Percentiles rank a stretch among this genome's conserved stretches.
Evolutionary conservation across 2,797 vertebrate genomes (phyloP).

Genomic region (Sebastes paucispinis): DNA sequence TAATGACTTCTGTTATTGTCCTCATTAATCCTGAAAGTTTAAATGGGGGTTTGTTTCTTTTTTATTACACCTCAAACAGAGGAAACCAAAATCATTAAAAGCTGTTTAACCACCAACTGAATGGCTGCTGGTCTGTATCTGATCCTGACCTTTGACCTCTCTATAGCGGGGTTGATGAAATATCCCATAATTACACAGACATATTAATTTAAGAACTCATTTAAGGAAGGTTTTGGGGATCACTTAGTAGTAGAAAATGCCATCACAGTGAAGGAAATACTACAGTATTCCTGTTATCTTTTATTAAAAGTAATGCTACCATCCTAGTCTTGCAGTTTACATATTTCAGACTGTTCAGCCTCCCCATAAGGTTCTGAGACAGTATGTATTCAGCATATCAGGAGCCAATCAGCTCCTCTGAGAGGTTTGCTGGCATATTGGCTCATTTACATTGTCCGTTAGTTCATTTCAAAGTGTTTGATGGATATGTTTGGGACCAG

Average conservation of each 20-base stretch:
- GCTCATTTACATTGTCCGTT: background rate
- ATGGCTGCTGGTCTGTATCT: background rate
- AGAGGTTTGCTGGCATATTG: background rate
- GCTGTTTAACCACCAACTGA: background rate
- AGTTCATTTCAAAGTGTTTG: background rate
- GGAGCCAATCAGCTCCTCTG: background rate
- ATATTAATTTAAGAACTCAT: background rate
- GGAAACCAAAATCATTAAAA: background rate
- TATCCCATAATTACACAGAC: background rate
- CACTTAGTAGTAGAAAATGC: background rate
- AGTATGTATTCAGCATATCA: background rate
- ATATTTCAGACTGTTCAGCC: background rate
- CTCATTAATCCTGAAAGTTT: slow-evolving; percentile 3
- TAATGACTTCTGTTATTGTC: slow-evolving; percentile 4
- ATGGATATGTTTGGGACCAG: background rate
- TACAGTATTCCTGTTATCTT: background rate
- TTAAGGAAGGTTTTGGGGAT: background rate
- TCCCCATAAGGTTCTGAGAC: background rate
- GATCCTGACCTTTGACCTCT: slow-evolving; percentile 1
- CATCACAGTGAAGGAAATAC: background rate
- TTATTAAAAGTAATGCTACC: background rate
- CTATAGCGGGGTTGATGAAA: background rate
- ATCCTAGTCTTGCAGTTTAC: background rate
- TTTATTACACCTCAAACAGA: slow-evolving; percentile 1
- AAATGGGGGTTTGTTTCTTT: background rate